Evolutionary conservation across 1,140 invertebrate genomes (phyloP).

Genomic region (Lucilia cuprina): DNA sequence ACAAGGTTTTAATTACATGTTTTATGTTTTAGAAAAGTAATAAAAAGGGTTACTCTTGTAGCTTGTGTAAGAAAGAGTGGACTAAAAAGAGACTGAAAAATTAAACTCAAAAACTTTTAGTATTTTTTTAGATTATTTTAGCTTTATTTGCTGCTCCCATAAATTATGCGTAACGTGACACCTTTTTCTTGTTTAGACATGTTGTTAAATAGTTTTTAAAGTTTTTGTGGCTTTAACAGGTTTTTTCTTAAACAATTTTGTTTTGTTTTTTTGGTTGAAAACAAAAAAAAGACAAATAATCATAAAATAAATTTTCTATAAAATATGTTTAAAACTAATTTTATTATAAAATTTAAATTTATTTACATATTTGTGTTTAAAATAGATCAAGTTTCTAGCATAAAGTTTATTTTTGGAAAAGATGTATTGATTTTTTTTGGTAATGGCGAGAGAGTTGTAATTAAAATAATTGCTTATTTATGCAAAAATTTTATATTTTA

Average conservation of each 20-base stretch:
- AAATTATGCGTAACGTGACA: constrained; percentile 62
- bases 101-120: background rate
- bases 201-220: background rate
- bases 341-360: no score
- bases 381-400: no score
- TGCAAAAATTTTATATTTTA: no score
- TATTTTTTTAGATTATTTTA: background rate
- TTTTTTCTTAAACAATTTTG: background rate
- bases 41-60: constrained; percentile 1
- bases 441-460: no score
- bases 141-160: constrained; percentile 42
- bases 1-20: background rate
- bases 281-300: background rate
- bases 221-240: background rate
- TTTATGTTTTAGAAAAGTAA: background rate
- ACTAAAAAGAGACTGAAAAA: background rate
- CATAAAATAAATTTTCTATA: no score
- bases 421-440: no score
- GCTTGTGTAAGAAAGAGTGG: background rate
- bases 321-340: no score
- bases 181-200: constrained; percentile 52
- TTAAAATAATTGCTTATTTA: no score
- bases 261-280: background rate
- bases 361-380: no score
- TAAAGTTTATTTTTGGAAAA: no score